phyloP scores from a whole-genome alignment of 1,140 invertebrate genomes.

The Pogonognathellus flavescens region DNA sequence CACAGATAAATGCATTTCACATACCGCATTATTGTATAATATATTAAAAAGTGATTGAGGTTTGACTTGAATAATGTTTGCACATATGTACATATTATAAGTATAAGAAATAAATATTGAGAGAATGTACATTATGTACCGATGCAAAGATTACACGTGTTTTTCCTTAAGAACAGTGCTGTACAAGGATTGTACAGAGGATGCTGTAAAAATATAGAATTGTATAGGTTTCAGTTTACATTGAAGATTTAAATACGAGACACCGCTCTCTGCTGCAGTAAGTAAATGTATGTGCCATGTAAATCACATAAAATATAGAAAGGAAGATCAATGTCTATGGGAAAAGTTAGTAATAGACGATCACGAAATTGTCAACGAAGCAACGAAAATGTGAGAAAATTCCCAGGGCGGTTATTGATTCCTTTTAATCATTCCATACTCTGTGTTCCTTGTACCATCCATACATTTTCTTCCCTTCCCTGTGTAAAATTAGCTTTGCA shows the following conservation, averaged over 20 bases:
- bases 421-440: slow-evolving; percentile 32
- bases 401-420: slow-evolving; percentile 45
- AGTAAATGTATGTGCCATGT: background rate
- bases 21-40: too few species aligned
- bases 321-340: slow-evolving; percentile 39
- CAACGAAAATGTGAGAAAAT: slow-evolving; percentile 36
- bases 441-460: background rate
- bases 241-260: background rate
- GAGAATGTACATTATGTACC: too few species aligned
- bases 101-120: too few species aligned
- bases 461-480: background rate
- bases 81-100: too few species aligned
- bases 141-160: too few species aligned
- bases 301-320: slow-evolving; percentile 8
- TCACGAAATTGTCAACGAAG: slow-evolving; percentile 47
- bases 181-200: too few species aligned
- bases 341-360: slow-evolving; percentile 34
- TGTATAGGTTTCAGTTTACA: background rate
- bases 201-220: too few species aligned
- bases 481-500: slow-evolving; percentile 1
- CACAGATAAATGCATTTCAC: too few species aligned
- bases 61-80: too few species aligned
- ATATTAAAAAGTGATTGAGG: too few species aligned
- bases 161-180: too few species aligned
- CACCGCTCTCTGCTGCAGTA: too few species aligned